phyloP scores from a whole-genome alignment of 2,888 invertebrate species.

The Tetragnatha montana region DNA sequence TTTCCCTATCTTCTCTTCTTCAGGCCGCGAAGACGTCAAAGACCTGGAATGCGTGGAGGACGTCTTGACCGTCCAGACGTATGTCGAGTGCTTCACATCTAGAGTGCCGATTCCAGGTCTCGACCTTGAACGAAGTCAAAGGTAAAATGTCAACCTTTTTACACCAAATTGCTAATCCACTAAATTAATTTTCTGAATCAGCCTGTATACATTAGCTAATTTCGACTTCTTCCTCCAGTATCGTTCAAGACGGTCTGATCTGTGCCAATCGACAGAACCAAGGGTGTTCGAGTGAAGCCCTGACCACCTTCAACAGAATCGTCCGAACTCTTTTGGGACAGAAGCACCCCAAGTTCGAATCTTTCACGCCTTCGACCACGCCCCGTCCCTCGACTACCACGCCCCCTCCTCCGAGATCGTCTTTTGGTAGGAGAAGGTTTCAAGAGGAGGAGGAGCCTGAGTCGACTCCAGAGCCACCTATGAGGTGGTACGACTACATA shows the following conservation, averaged over 20 bases:
- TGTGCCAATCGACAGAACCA: slow-evolving; percentile 1
- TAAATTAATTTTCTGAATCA: too few relatives aligned
- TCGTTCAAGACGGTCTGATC: background rate
- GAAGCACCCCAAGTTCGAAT: slow-evolving; percentile 7
- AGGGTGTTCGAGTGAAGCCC: slow-evolving; percentile 15
- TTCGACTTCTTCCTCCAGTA: background rate
- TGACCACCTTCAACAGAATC: slow-evolving; percentile 27
- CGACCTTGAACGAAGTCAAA: background rate
- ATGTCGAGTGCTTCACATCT: background rate
- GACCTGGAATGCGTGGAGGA: slow-evolving; percentile 11
- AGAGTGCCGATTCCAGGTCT: background rate
- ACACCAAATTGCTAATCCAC: too few relatives aligned
- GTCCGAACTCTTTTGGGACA: slow-evolving; percentile 13
- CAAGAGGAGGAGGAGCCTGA: background rate
- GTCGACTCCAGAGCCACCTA: background rate
- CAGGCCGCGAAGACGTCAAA: slow-evolving; percentile 14
- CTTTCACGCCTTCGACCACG: slow-evolving; percentile 1
- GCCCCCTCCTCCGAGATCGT: background rate
- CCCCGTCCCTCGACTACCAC: background rate
- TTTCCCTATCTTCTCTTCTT: background rate
- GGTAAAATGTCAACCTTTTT: background rate
- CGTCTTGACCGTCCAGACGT: background rate
- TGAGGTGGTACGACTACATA: slow-evolving; percentile 41
- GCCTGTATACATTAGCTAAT: too few relatives aligned
- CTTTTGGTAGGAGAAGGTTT: too few relatives aligned